These are phyloP conservation scores for Phrynocephalus forsythii DNA, from an alignment of 2,797 vertebrate species.

Conservation along the genomic window DNA sequence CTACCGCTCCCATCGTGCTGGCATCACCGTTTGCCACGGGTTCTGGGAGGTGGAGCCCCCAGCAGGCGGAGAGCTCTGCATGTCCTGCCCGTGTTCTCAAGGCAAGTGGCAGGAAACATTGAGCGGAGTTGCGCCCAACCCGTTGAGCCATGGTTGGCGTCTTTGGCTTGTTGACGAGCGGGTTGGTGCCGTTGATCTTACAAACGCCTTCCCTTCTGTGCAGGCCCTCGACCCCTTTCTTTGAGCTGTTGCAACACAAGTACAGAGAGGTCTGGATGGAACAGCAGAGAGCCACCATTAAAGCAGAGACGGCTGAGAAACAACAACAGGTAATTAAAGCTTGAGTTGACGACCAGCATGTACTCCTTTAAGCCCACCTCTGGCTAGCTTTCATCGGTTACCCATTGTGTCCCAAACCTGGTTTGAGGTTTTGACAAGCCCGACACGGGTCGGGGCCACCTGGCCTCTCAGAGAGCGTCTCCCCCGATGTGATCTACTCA, in stretches of 20 bases:
- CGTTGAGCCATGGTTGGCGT: background rate
- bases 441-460: too few species aligned
- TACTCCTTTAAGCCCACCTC: too few species aligned
- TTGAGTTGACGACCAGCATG: background rate
- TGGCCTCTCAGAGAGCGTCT: too few species aligned
- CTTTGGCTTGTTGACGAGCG: background rate
- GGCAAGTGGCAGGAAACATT: background rate
- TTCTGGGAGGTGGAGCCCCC: background rate
- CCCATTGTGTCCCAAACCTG: too few species aligned
- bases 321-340: constrained; percentile 71
- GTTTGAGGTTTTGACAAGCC: too few species aligned
- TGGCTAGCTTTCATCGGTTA: too few species aligned
- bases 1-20: background rate
- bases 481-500: too few species aligned
- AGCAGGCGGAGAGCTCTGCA: background rate
- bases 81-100: background rate
- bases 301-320: constrained; percentile 58
- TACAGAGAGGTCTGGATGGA: constrained; percentile 83
- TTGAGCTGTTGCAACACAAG: constrained; percentile 82
- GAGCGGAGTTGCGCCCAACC: background rate
- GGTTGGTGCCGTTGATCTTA: background rate
- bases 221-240: constrained; percentile 83
- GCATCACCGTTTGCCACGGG: background rate
- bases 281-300: constrained; percentile 75
- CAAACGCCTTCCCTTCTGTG: background rate